Evolutionary conservation across 2,888 invertebrate genomes (phyloP).

Genomic region (Podabrus alpinus): DNA sequence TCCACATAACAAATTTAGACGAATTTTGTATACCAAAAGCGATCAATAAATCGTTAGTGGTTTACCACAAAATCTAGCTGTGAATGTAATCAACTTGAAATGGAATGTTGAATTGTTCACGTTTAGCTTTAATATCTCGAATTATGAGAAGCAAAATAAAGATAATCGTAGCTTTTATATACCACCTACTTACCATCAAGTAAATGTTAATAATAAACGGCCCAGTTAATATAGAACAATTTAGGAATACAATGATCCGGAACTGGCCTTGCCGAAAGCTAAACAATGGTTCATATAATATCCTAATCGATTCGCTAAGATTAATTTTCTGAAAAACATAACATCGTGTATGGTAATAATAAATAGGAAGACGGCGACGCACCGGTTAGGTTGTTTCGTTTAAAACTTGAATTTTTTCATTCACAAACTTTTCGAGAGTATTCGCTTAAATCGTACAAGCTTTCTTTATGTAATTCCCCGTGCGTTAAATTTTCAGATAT

Average conservation of each 20-base stretch:
- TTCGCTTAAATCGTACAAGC: not conserved
- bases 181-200: not conserved
- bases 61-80: slow-evolving; percentile 15
- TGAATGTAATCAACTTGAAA: slow-evolving; percentile 14
- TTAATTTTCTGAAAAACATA: not conserved
- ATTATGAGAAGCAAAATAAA: slow-evolving; percentile 5
- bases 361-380: no score
- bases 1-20: slow-evolving; percentile 2
- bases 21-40: not conserved
- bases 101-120: slow-evolving; percentile 17
- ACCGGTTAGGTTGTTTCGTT: not conserved
- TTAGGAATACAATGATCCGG: not conserved
- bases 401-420: not conserved
- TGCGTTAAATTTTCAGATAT: not conserved
- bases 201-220: not conserved
- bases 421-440: not conserved
- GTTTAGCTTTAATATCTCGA: slow-evolving; percentile 14
- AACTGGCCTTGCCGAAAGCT: not conserved
- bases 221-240: not conserved
- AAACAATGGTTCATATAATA: not conserved
- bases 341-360: not conserved
- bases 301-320: not conserved
- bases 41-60: slow-evolving; percentile 9
- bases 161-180: slow-evolving; percentile 4
- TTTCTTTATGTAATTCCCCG: not conserved